These are phyloP conservation scores for Elgaria multicarinata DNA, from an alignment of 2,113 vertebrate species.

Conservation along the genomic window DNA sequence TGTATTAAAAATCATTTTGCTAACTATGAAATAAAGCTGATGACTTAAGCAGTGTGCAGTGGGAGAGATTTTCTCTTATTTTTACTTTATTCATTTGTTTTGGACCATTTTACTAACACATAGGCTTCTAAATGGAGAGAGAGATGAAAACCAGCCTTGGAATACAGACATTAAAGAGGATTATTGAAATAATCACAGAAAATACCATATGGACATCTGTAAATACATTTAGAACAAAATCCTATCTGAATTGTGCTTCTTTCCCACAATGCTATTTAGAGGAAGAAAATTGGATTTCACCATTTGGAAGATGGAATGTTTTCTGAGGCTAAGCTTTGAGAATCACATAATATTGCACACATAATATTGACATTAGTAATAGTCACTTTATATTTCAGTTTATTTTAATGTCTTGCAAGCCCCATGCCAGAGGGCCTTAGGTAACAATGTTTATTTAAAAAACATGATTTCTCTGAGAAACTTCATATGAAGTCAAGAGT, in stretches of 20 bases:
- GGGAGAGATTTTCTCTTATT: not conserved
- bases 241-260: slow-evolving; percentile 9
- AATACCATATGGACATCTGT: slow-evolving; percentile 16
- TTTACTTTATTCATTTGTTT: too few species aligned
- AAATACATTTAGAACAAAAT: slow-evolving; percentile 20
- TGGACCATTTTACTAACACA: not conserved
- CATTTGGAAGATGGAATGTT: not conserved
- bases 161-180: not conserved
- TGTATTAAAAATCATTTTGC: not conserved
- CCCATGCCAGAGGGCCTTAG: not conserved
- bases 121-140: not conserved
- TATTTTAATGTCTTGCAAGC: not conserved
- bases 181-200: slow-evolving; percentile 12
- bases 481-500: not conserved
- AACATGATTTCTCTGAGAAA: not conserved
- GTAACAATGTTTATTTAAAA: not conserved
- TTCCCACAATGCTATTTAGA: not conserved
- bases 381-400: not conserved
- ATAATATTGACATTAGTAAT: not conserved
- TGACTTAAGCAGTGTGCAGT: too few species aligned
- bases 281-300: accelerated
- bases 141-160: not conserved
- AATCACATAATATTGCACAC: not conserved
- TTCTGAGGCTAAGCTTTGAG: not conserved
- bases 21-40: not conserved